Conservation (phyloP, 2,113 vertebrate genomes). For the Chelonoidis abingdonii region DNA sequence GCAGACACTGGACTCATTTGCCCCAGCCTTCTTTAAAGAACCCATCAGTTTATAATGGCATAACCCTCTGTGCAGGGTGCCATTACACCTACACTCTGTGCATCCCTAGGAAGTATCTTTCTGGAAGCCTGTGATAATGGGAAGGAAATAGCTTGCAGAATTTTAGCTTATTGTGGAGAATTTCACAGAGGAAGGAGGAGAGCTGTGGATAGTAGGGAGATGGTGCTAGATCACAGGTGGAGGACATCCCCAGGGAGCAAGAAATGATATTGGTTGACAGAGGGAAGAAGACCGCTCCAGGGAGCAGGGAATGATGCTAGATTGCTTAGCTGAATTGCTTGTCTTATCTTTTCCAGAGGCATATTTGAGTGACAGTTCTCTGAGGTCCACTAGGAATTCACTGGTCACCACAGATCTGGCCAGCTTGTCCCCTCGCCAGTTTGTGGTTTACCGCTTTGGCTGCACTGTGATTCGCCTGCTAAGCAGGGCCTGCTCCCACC, state of each 20-base stretch:
- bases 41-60: not conserved
- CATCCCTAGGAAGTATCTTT: not conserved
- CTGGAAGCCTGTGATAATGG: not conserved
- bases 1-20: not conserved
- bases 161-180: not conserved
- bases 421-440: conserved; percentile 80
- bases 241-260: not conserved
- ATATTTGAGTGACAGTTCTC: not conserved
- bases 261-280: not conserved
- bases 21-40: not conserved
- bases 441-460: conserved; percentile 83
- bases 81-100: not conserved
- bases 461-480: conserved; percentile 80
- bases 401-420: conserved; percentile 79
- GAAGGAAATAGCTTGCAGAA: not conserved
- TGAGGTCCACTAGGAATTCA: not conserved
- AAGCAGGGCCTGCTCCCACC: conserved; percentile 65
- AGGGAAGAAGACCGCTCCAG: not conserved
- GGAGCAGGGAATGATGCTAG: not conserved
- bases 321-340: not conserved
- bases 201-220: not conserved
- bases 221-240: not conserved
- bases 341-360: not conserved
- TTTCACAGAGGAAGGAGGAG: not conserved
- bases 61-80: not conserved